Percentiles rank a stretch among this genome's conserved stretches.
Evolutionary conservation across 1,140 invertebrate genomes (phyloP).

Genomic region (Zaprionus capensis): DNA sequence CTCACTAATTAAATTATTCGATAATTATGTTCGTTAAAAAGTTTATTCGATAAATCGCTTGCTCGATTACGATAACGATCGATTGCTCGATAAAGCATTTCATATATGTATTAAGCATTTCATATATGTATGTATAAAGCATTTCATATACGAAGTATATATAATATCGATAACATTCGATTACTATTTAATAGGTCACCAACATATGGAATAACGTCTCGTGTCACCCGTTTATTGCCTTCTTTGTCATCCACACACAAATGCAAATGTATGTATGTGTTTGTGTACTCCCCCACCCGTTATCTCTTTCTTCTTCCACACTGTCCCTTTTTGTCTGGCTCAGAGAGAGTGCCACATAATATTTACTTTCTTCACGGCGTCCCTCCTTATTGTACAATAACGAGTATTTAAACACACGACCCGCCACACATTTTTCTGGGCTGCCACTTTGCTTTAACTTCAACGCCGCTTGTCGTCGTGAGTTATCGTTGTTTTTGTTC

Average conservation of each 20-base stretch:
- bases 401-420: conserved; percentile 19
- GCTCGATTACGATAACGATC: too few species aligned
- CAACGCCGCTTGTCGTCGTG: conserved; percentile 52
- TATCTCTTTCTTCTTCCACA: neutral
- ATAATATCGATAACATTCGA: too few species aligned
- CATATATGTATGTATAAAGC: too few species aligned
- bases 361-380: conserved; percentile 10
- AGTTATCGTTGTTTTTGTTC: conserved; percentile 38
- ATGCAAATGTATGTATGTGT: too few species aligned
- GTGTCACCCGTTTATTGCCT: too few species aligned
- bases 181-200: neutral
- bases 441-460: conserved; percentile 61
- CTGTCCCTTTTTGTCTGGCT: neutral
- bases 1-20: too few species aligned
- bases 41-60: too few species aligned
- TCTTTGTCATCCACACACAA: too few species aligned
- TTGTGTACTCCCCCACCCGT: neutral
- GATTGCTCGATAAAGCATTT: too few species aligned
- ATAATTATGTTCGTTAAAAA: too few species aligned
- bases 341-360: conserved; percentile 8
- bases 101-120: too few species aligned
- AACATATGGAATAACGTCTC: neutral
- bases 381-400: conserved; percentile 6
- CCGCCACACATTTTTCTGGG: conserved; percentile 15
- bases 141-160: too few species aligned